Conservation (phyloP, 2,113 vertebrate genomes). For the Ceyx cyanopectus region DNA sequence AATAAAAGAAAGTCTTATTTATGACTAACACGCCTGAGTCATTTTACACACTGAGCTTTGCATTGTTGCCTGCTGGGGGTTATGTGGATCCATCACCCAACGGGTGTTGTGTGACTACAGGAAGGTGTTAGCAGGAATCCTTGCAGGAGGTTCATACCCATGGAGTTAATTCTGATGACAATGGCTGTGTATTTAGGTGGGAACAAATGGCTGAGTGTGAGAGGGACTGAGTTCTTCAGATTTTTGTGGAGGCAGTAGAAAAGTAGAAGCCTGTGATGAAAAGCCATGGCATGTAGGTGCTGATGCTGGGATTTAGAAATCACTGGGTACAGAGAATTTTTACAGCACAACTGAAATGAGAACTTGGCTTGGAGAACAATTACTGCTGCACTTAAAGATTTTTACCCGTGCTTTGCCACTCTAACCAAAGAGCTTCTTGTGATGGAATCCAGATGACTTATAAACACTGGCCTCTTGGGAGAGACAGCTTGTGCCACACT, state of each 20-base stretch:
- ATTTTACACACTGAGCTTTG: background rate
- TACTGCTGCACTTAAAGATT: background rate
- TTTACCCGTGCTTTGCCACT: background rate
- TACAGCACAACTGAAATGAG: background rate
- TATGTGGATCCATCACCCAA: background rate
- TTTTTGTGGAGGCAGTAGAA: background rate
- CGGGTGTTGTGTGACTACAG: background rate
- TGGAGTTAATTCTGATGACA: background rate
- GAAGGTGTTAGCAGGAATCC: background rate
- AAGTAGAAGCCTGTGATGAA: background rate
- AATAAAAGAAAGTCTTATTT: background rate
- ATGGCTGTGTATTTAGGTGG: background rate
- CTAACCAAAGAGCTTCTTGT: background rate
- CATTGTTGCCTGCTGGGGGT: background rate
- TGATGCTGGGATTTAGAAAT: constrained; percentile 4
- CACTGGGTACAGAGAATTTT: background rate
- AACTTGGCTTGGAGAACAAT: background rate
- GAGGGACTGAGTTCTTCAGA: background rate
- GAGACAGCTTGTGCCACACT: background rate
- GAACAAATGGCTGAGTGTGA: background rate
- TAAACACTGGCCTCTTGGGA: background rate
- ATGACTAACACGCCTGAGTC: background rate
- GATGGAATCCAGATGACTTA: background rate
- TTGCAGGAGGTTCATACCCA: background rate
- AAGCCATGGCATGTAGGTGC: background rate